phyloP scores from a whole-genome alignment of 2,113 vertebrate genomes.

The Haplochromis burtoni region DNA sequence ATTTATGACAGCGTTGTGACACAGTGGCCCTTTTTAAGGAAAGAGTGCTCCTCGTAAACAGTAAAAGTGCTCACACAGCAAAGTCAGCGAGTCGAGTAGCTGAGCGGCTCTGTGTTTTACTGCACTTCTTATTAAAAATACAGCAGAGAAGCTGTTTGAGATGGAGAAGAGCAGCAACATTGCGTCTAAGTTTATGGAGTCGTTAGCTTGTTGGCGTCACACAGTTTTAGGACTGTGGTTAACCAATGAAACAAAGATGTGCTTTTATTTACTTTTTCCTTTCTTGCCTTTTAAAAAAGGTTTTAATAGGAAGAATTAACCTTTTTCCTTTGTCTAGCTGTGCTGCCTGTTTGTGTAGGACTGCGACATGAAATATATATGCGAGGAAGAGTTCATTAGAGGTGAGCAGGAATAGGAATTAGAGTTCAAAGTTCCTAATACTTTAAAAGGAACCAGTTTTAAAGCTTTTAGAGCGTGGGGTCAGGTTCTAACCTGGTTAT shows the following conservation, averaged over 20 bases:
- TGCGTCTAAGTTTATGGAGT: slow-evolving; percentile 25
- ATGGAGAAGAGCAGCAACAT: not conserved
- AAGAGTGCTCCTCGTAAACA: slow-evolving; percentile 14
- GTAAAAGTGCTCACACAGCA: not conserved
- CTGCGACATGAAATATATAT: not conserved
- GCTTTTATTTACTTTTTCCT: not conserved
- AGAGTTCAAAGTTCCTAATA: not conserved
- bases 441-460: not conserved
- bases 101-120: slow-evolving; percentile 27
- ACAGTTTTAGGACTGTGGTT: not conserved
- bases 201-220: slow-evolving; percentile 7
- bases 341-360: not conserved
- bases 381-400: not conserved
- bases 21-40: not conserved
- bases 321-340: not conserved
- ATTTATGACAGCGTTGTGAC: not conserved
- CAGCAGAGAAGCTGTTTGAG: slow-evolving; percentile 36
- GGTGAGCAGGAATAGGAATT: not conserved
- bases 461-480: not conserved
- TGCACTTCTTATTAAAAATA: slow-evolving; percentile 43
- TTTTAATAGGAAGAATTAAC: not conserved
- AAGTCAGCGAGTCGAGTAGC: not conserved
- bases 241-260: not conserved
- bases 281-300: not conserved
- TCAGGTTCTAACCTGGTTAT: not conserved